Evolutionary conservation across 2,888 invertebrate genomes (phyloP), one percentile per base, ranked within the genome.

Genomic region (Parnassius orleans): DNA sequence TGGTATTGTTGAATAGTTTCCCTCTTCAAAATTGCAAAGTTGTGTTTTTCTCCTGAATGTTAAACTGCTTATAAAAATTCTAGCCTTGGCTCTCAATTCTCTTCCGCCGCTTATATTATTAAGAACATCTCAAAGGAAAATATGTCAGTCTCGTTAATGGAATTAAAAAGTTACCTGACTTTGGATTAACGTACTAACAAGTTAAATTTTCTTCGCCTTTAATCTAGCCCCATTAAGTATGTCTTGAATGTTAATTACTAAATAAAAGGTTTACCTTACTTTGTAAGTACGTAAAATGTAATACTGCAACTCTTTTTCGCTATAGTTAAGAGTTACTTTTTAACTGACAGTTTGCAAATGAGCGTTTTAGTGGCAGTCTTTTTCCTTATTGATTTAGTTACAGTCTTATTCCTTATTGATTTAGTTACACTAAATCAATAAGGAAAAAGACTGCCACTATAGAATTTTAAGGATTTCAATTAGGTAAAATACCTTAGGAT

Each of bases 111-210:
- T 85, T 78, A 86, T 86, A 87, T 81, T 78, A 84, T 88, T 87
- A 86, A 68, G 66, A 66, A 57, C 67, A 71, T 79, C 43, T 83
- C 83, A 85, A 87, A 87, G 81, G 80, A 78, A 86, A 86, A 86
- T 86, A 87, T 86, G 82, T 79, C 83, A 83, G 86, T 81, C 87
- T 80, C 76, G 80, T 83, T 87, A 84, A 78, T 76, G 68, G 75
- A 83, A 86, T 89, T 88, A 87, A 85, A 83, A 89, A 87, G 84
- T 87, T 89, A 87, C 86, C 85, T 87, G 82, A 77, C 77, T 80
- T 78, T 74, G 83, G 76, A 83, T 81, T 83, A 84, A 81, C 77
- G 77, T 78, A 78, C 77, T 86, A 84, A 87, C 80, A 84, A 87
- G 84, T 83, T 84, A 83, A 87, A 68, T 70, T 72, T 68, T 81